A percentile compares a stretch with the other conserved stretches of the same genome.
Conservation (phyloP, 2,797 vertebrate genomes). For the Sebastes elongatus region DNA sequence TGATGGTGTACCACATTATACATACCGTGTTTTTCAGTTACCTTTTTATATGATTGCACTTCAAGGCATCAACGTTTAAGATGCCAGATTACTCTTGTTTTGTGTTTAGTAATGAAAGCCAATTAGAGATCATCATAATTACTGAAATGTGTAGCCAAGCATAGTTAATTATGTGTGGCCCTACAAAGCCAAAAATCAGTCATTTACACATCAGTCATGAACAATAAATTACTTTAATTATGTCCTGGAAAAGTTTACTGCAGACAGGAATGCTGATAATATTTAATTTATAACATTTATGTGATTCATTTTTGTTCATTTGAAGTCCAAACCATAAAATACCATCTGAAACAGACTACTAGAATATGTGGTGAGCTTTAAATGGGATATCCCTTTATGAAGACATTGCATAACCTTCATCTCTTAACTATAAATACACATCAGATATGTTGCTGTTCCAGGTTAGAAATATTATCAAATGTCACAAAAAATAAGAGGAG, state of each 20-base stretch:
- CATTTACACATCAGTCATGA: neutral
- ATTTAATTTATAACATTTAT: neutral
- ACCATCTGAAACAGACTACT: neutral
- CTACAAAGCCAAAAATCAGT: neutral
- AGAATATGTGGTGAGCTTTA: neutral
- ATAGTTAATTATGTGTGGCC: neutral
- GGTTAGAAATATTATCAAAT: neutral
- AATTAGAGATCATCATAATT: neutral
- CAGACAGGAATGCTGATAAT: neutral
- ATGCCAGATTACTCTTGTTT: neutral
- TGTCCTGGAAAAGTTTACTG: neutral
- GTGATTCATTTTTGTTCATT: fast-evolving
- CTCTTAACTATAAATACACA: neutral
- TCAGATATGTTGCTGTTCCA: too few relatives aligned
- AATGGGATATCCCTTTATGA: neutral
- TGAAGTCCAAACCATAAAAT: neutral
- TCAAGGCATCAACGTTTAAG: fast-evolving
- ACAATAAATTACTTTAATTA: neutral
- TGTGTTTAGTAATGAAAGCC: neutral
- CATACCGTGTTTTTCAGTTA: too few relatives aligned
- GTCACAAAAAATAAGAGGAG: neutral
- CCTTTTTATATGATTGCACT: neutral
- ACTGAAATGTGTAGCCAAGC: neutral
- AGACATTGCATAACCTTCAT: neutral
- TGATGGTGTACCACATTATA: neutral